Conservation (phyloP, 2,113 vertebrate genomes). For the Bufo bufo region DNA sequence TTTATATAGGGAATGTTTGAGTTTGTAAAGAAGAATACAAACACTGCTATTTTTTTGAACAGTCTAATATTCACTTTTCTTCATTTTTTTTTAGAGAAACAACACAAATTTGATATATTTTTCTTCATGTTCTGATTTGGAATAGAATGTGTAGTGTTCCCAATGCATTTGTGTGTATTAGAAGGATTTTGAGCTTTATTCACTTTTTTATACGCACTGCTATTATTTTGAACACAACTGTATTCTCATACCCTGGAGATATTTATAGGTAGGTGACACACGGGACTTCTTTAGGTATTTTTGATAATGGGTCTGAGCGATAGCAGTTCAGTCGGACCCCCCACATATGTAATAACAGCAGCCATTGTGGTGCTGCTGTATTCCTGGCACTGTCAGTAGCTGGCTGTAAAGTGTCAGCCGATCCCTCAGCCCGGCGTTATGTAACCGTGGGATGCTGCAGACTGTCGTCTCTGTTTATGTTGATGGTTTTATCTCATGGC, state of each 20-base stretch:
- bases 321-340: neutral
- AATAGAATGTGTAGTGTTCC: too few relatives aligned
- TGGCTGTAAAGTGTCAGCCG: neutral
- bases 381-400: neutral
- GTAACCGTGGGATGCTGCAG: slow-evolving; percentile 19
- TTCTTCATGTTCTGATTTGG: too few relatives aligned
- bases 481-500: neutral
- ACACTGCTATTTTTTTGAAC: too few relatives aligned
- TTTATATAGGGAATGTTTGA: too few relatives aligned
- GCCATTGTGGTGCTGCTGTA: neutral
- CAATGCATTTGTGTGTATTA: too few relatives aligned
- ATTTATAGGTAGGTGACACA: neutral
- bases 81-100: too few relatives aligned
- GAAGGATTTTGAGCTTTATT: too few relatives aligned
- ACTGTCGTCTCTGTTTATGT: slow-evolving; percentile 28
- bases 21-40: too few relatives aligned
- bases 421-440: neutral
- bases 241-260: neutral
- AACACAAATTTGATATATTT: too few relatives aligned
- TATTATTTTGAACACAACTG: too few relatives aligned
- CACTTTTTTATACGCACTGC: too few relatives aligned
- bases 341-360: neutral
- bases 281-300: neutral
- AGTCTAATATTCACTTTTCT: too few relatives aligned
- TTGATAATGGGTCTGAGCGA: neutral